Conservation (phyloP, 1,140 invertebrate species). For the Diorhabda elongata region DNA sequence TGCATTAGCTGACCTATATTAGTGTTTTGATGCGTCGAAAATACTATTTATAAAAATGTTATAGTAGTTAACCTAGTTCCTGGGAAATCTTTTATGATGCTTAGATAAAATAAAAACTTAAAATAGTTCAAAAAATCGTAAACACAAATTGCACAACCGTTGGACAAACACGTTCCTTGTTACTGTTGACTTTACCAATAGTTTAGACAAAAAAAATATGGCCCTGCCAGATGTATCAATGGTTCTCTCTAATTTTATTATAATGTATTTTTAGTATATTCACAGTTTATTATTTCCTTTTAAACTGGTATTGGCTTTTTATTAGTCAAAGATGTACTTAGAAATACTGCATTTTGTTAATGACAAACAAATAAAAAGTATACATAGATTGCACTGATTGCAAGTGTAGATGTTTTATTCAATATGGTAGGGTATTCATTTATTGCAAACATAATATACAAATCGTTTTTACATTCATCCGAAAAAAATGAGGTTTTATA, state of each 20-base stretch:
- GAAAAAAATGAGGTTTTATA: too few species aligned
- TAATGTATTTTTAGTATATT: too few species aligned
- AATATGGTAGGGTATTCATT: too few species aligned
- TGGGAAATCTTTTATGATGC: slow-evolving; percentile 16
- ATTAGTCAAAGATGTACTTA: too few species aligned
- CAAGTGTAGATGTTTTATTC: too few species aligned
- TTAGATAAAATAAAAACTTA: slow-evolving; percentile 18
- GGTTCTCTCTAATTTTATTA: background rate
- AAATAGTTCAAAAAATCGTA: slow-evolving; percentile 19
- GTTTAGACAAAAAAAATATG: background rate
- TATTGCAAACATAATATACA: too few species aligned
- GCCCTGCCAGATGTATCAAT: background rate
- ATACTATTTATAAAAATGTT: slow-evolving; percentile 18
- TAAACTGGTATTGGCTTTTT: too few species aligned
- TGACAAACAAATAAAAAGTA: too few species aligned
- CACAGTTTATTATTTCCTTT: too few species aligned
- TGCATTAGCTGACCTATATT: slow-evolving; percentile 16
- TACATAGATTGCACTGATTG: too few species aligned
- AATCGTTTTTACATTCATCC: too few species aligned
- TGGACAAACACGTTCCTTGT: slow-evolving; percentile 4
- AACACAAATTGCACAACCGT: slow-evolving; percentile 11
- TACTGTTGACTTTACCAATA: slow-evolving; percentile 13
- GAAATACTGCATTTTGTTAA: too few species aligned
- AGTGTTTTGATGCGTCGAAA: slow-evolving; percentile 17
- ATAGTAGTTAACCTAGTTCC: slow-evolving; percentile 17